Evolutionary conservation across 1,140 invertebrate species (phyloP).

Genomic region (Pseudomyrmex gracilis): DNA sequence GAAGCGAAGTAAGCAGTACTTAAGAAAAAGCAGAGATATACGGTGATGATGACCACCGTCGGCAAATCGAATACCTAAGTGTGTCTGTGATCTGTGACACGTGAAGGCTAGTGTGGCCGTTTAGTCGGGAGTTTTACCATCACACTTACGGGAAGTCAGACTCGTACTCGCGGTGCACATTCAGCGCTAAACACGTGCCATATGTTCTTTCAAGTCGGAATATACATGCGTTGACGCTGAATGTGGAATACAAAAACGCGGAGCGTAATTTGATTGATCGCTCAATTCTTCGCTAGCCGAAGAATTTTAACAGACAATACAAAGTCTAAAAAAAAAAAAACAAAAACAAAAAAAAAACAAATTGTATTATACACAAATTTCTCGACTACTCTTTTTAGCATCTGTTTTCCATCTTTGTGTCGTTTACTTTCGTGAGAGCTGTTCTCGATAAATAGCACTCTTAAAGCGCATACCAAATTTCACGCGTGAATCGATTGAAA

Average conservation of each 20-base stretch:
- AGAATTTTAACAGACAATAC: not conserved
- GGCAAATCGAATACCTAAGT: conserved; percentile 80
- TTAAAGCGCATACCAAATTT: not conserved
- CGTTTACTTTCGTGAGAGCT: not conserved
- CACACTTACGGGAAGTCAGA: not conserved
- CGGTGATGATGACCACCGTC: conserved; percentile 48
- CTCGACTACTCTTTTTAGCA: not conserved
- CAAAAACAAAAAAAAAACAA: not conserved
- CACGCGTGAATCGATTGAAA: conserved; percentile 56
- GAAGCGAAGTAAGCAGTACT: conserved; percentile 18
- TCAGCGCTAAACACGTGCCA: not conserved
- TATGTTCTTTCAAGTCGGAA: not conserved
- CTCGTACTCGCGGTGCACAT: not conserved
- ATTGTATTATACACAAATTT: not conserved
- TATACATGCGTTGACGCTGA: not conserved
- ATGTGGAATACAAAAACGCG: conserved; percentile 1
- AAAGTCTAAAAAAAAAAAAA: not conserved
- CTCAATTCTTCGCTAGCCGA: conserved; percentile 24
- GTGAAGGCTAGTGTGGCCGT: conserved; percentile 34
- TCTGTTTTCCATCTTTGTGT: conserved; percentile 6
- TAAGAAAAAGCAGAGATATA: conserved; percentile 31
- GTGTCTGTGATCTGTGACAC: conserved; percentile 80
- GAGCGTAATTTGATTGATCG: not conserved
- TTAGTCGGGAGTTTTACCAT: conserved; percentile 14
- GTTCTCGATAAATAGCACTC: not conserved